Evolutionary conservation across 2,113 vertebrate species (phyloP).

Genomic region (Gadus chalcogrammus): DNA sequence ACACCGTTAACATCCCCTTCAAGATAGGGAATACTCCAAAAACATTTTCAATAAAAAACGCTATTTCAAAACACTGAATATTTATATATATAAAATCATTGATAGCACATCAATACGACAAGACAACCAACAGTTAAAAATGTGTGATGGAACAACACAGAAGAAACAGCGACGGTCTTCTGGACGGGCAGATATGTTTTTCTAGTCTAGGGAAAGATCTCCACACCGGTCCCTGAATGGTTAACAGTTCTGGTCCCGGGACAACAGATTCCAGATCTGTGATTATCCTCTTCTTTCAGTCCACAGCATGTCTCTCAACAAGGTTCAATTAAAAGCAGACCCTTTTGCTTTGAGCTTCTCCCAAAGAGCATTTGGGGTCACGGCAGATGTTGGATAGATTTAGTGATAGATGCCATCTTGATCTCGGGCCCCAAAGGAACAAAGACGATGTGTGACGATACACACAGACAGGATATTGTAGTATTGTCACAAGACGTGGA

Average conservation of each 20-base stretch:
- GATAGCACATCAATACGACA: constrained; percentile 4
- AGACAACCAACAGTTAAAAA: background rate
- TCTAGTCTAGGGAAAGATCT: background rate
- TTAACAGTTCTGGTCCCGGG: constrained; percentile 9
- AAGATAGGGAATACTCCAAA: background rate
- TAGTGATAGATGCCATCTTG: background rate
- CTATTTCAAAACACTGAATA: constrained; percentile 14
- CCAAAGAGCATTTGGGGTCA: background rate
- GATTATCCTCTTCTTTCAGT: background rate
- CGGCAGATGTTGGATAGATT: background rate
- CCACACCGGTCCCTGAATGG: constrained; percentile 36
- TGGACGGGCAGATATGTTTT: background rate
- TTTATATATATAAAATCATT: constrained; percentile 1
- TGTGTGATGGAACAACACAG: background rate
- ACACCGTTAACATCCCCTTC: constrained; percentile 13
- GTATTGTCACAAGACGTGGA: background rate
- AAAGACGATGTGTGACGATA: background rate
- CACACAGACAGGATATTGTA: too few relatives aligned
- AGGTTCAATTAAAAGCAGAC: background rate
- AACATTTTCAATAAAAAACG: constrained; percentile 3
- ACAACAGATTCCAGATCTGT: constrained; percentile 54
- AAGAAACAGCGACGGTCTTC: background rate
- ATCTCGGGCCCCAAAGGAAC: background rate
- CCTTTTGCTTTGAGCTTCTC: background rate
- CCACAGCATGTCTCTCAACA: background rate